A percentile compares a stretch with the other conserved stretches of the same genome.
Evolutionary conservation across 2,888 invertebrate species (phyloP).

Genomic region (Euplexia lucipara): DNA sequence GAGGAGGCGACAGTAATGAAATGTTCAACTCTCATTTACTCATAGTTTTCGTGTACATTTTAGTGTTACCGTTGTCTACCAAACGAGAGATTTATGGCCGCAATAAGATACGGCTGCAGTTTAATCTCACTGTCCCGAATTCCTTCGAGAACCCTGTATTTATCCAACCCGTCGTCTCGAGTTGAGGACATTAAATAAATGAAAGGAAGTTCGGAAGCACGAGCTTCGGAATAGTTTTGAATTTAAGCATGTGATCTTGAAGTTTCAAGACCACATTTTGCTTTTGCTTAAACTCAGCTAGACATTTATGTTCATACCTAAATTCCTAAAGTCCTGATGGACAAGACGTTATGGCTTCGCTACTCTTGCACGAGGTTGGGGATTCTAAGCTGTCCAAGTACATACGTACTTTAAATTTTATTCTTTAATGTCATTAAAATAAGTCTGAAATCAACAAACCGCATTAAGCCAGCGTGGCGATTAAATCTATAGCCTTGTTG

Average conservation of each 20-base stretch:
- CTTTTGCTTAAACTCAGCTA: too few species aligned
- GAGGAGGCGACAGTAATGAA: slow-evolving; percentile 49
- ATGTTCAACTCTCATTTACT: slow-evolving; percentile 67
- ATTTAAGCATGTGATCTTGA: slow-evolving; percentile 1
- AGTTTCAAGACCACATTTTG: too few species aligned
- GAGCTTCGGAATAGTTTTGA: slow-evolving; percentile 13
- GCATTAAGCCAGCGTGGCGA: too few species aligned
- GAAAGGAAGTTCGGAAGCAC: slow-evolving; percentile 14
- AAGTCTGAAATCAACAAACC: too few species aligned
- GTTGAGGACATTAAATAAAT: slow-evolving; percentile 39
- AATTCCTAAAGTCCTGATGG: too few species aligned
- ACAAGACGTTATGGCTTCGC: too few species aligned
- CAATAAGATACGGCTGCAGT: slow-evolving; percentile 62
- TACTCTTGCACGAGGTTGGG: too few species aligned
- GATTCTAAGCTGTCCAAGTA: too few species aligned
- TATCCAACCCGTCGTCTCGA: slow-evolving; percentile 36
- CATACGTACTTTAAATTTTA: too few species aligned
- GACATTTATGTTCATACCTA: not conserved
- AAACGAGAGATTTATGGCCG: slow-evolving; percentile 65
- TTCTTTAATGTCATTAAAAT: too few species aligned
- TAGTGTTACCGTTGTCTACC: slow-evolving; percentile 48
- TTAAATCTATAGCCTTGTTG: too few species aligned
- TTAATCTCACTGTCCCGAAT: slow-evolving; percentile 55
- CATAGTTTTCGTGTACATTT: slow-evolving; percentile 59
- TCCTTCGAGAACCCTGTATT: slow-evolving; percentile 37